Conservation (phyloP, 2,888 invertebrate genomes). For the Frankliniella fusca region DNA sequence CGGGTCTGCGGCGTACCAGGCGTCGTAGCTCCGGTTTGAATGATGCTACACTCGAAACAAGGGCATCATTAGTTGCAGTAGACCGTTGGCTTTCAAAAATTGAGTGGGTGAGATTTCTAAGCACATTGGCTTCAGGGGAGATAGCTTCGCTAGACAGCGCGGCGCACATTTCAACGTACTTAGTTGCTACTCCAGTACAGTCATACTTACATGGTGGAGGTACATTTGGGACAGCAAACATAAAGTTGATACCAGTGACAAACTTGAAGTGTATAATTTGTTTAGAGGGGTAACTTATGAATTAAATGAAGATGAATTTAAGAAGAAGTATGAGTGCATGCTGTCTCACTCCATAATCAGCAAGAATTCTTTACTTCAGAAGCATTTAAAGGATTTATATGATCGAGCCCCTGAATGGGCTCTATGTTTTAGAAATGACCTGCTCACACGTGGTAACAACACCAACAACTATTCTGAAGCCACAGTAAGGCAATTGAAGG, state of each 20-base stretch:
- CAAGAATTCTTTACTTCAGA: neutral
- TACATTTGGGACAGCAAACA: constrained; percentile 1
- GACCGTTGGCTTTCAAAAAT: no score
- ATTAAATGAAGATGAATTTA: neutral
- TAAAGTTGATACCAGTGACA: neutral
- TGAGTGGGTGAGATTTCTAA: no score
- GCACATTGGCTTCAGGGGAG: no score
- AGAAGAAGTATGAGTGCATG: constrained; percentile 15
- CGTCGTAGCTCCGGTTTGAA: no score
- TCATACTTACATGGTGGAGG: no score
- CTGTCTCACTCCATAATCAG: neutral
- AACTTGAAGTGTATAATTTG: neutral
- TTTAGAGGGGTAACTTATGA: neutral
- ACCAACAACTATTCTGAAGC: neutral
- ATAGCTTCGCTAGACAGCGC: no score
- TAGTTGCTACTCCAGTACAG: no score
- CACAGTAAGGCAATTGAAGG: neutral
- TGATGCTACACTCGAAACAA: no score
- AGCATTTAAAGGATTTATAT: neutral
- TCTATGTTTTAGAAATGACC: neutral
- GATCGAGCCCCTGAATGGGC: neutral
- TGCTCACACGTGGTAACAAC: neutral
- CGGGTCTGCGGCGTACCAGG: no score
- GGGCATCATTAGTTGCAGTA: no score
- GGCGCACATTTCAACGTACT: no score